phyloP scores from a whole-genome alignment of 92 coral and sea anemone species.

The Palythoa grandis region DNA sequence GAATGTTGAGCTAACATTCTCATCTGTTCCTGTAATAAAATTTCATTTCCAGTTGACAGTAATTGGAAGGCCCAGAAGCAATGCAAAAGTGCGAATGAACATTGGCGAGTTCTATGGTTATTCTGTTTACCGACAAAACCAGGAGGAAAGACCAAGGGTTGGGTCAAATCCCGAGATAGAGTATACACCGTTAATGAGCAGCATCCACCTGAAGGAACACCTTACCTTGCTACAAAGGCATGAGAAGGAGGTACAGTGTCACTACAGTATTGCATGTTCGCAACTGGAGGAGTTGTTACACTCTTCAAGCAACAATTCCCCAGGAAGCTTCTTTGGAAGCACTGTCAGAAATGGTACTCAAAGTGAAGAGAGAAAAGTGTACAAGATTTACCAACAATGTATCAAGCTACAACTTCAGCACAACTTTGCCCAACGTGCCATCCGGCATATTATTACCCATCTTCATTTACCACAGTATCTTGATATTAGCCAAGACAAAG shows the following conservation, averaged over 20 bases:
- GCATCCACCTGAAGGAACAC: constrained; percentile 50
- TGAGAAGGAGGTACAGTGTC: constrained; percentile 92
- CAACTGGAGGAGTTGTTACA: constrained; percentile 71
- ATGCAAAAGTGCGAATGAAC: constrained; percentile 78
- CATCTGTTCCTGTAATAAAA: neutral
- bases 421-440: constrained; percentile 79
- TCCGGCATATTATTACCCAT: constrained; percentile 55
- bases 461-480: neutral
- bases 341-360: constrained; percentile 25
- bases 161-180: constrained; percentile 38
- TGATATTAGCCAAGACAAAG: constrained; percentile 27
- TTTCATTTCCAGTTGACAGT: constrained; percentile 66
- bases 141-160: neutral
- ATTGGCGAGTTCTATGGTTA: constrained; percentile 95
- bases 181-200: constrained; percentile 37
- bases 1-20: neutral
- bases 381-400: constrained; percentile 82
- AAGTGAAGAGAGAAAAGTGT: constrained; percentile 63
- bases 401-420: constrained; percentile 86
- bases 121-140: constrained; percentile 63
- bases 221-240: constrained; percentile 64
- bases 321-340: constrained; percentile 27
- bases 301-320: constrained; percentile 50
- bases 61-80: constrained; percentile 81
- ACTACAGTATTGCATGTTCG: constrained; percentile 88